Evolutionary conservation across 2,113 vertebrate genomes (phyloP), one percentile per base, ranked within the genome.

Genomic region (Chionomys nivalis): DNA sequence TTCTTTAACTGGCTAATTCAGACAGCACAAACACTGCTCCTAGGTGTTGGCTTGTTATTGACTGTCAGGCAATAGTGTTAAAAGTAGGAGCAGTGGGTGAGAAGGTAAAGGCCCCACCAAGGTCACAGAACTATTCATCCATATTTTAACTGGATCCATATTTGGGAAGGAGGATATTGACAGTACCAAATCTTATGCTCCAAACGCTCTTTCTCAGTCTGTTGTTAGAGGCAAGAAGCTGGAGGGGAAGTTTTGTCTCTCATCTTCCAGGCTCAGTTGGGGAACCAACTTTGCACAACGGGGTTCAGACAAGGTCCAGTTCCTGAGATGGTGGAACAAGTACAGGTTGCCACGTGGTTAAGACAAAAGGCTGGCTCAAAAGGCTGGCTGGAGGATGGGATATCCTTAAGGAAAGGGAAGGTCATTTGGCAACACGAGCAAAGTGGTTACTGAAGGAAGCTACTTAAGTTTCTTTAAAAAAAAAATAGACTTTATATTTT

Each of bases 261-360:
- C 23, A 7, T 31, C 49, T 39, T 39, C 28, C 13, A n/a, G 19
- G 11, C 14, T 85, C 70, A 17, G 14, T 1, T 3, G 16, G 49
- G 68, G 47, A 49, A 75, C 24, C 5, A 4, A 10, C 24, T 72
- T 31, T 58, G 58, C 6, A 0, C 49, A 16, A 3, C 4, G 23
- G 21, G 23, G 12, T 26, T 28, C 39, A 87, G 39, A 19, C 5
- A 10, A 1, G 3, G 42, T 49, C 11, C 5, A 36, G 36, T 65
- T 52, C n/a, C 70, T 21, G 63, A n/a, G 65, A 7, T 2, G 16
- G 3, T 17, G 36, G 68, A 72, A 36, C 9, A 17, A 55, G 13
- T 33, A 17, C 3, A 76, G 17, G 10, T 39, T 47, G 39, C 13
- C 17, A 0, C 0, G 1, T 11, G 8, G 31, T 7, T 36, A 39